Conservation (phyloP, 2,797 vertebrate genomes). For the Sebastes cheni region DNA sequence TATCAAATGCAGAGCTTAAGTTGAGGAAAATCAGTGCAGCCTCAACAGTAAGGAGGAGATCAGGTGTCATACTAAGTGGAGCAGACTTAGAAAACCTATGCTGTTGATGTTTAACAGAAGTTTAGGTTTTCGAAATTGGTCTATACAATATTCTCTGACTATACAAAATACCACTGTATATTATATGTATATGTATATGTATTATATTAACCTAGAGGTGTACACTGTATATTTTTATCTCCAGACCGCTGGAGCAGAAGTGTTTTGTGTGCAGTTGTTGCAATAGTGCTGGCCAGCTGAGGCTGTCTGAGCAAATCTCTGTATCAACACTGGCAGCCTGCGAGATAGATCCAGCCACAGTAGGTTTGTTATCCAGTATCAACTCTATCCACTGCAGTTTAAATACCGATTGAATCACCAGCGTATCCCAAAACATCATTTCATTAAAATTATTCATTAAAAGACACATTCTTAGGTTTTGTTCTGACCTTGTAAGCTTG, state of each 20-base stretch:
- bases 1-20: too few relatives aligned
- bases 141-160: not conserved
- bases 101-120: not conserved
- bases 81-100: not conserved
- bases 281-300: not conserved
- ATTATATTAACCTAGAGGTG: not conserved
- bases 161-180: not conserved
- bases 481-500: slow-evolving; percentile 16
- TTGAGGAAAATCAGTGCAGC: not conserved
- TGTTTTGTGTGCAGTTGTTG: not conserved
- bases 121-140: not conserved
- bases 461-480: slow-evolving; percentile 17
- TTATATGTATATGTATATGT: too few relatives aligned
- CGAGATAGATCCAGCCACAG: not conserved
- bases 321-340: slow-evolving; percentile 12
- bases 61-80: not conserved
- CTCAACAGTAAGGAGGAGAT: not conserved
- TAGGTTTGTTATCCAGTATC: slow-evolving; percentile 8
- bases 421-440: not conserved
- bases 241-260: not conserved
- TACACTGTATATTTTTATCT: not conserved
- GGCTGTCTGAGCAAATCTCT: slow-evolving; percentile 9
- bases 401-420: not conserved
- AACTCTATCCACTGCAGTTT: not conserved
- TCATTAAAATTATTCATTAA: slow-evolving; percentile 28